Base-by-base conservation (phyloP, 2,888 invertebrate genomes). In the Anticlea derivata region DNA sequence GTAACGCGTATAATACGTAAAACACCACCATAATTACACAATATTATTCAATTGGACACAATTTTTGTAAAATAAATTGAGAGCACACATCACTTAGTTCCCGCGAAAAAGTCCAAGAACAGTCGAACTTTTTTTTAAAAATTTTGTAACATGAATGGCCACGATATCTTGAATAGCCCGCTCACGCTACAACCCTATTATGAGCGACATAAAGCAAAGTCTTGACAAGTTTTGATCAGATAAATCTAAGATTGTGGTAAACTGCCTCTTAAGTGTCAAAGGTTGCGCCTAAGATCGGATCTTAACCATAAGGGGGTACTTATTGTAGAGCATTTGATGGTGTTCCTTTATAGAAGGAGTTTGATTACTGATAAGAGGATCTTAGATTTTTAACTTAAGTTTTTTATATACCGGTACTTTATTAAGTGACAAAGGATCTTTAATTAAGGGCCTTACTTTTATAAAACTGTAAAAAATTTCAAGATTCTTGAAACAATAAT, bases 211-310 rank as follows among this genome's bases (percentile, higher is more conserved):
- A 61, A 41, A 63, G 62, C 63, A 49, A 68, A 72, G 65, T 70
- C 76, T 80, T 81, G 80, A 81, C 81, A 84, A 86, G 63, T 86
- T 86, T 72, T 65, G 76, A 88, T 88, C 87, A 65, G 88, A 88
- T 88, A 85, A 67, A 56, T 47, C 44, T 51, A 54, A 76, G 76
- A 78, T 74, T 62, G 66, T 67, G 61, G 70, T 68, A 70, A 78
- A 74, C 60, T 70, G 72, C 55, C 53, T 59, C 58, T 65, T 61
- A 71, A 70, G 80, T 75, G 83, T 63, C 69, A 75, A 71, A 75
- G 73, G 65, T 76, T 63, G 61, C 78, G 70, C 73, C 68, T 68
- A 27, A 31, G 68, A 79, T 78, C 35, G 45, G 59, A 70, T 72
- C 70, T 56, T 8, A 37, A n/a, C 31, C 48, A 58, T 56, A 60